Base-by-base conservation (phyloP, 2,113 vertebrate genomes). In the Podarcis muralis region DNA sequence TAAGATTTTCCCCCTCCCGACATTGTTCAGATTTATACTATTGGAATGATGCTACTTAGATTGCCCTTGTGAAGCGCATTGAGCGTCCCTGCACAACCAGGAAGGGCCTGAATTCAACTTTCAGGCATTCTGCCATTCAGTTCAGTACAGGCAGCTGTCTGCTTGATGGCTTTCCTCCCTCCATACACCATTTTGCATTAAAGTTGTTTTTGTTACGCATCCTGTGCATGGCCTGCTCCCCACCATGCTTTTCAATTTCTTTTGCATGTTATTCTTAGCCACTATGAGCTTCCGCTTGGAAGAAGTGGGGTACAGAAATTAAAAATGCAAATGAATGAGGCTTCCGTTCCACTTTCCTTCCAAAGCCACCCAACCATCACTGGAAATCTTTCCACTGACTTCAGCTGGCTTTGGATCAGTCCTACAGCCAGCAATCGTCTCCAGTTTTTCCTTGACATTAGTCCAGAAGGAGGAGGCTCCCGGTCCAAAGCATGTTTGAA, bases 401-500 rank as follows among this genome's bases (percentile, higher is more conserved):
- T 85, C 0, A 0, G 5, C 74, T 37, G 80, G 37, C 66, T 92
- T 83, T 68, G 20, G 5, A 76, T 75, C 84, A 86, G n/a, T 66
- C 66, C 89, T 0, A 0, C 32, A 68, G 32, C 72, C 74, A 72
- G 9, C 25, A 72, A 90, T 16, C 62, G 35, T 23, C 48, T 86
- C 82, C 43, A 86, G 62, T 0, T 1, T 43, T 85, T 89, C 43
- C 62, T 93, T 92, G 87, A 92, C 6, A 59, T 40, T 81, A 69
- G 66, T 71, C 69, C 88, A 90, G 88, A 53, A 90, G 53, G 5
- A 88, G 76, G 77, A 84, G 43, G 69, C 18, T 25, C 1, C 32
- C 90, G 30, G 68, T 88, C 76, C 86, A 91, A 90, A 92, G 83
- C 79, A 62, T 86, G 65, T 91, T 92, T 79, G 88, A 85, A 93